Evolutionary conservation across 1,140 invertebrate genomes (phyloP).

Genomic region (Limonius californicus): DNA sequence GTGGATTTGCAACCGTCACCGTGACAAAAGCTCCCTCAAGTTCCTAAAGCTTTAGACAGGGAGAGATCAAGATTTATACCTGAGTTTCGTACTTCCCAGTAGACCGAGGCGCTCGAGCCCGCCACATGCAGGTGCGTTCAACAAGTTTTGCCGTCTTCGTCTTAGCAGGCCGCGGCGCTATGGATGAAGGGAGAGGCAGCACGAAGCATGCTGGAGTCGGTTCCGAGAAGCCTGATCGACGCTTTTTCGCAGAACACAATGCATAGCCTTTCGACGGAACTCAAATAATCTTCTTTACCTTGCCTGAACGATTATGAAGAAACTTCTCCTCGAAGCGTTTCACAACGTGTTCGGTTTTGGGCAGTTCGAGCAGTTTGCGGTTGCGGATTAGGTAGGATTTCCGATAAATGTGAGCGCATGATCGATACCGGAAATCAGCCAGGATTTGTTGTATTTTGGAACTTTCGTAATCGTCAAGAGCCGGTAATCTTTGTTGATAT

Average conservation of each 20-base stretch:
- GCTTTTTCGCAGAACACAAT: slow-evolving; percentile 24
- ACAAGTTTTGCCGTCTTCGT: background rate
- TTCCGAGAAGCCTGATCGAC: slow-evolving; percentile 26
- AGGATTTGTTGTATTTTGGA: too few relatives aligned
- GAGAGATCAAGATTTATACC: background rate
- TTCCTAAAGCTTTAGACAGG: too few relatives aligned
- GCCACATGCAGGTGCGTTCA: background rate
- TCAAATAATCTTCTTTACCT: background rate
- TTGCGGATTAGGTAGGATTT: too few relatives aligned
- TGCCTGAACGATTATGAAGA: too few relatives aligned
- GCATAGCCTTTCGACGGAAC: background rate
- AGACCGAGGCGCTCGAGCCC: background rate
- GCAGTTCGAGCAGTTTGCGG: too few relatives aligned
- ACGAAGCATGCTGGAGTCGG: slow-evolving; percentile 8
- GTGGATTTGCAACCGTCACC: too few relatives aligned
- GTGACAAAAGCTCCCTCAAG: too few relatives aligned
- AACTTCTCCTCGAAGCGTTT: too few relatives aligned
- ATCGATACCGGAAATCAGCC: too few relatives aligned
- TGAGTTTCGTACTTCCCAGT: background rate
- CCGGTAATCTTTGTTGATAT: background rate
- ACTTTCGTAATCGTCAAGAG: background rate
- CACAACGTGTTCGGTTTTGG: too few relatives aligned
- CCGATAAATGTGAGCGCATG: too few relatives aligned
- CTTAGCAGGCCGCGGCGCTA: background rate
- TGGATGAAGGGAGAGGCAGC: background rate